Evolutionary conservation across 2,113 vertebrate genomes (phyloP).

Genomic region (Lasiurus cinereus): DNA sequence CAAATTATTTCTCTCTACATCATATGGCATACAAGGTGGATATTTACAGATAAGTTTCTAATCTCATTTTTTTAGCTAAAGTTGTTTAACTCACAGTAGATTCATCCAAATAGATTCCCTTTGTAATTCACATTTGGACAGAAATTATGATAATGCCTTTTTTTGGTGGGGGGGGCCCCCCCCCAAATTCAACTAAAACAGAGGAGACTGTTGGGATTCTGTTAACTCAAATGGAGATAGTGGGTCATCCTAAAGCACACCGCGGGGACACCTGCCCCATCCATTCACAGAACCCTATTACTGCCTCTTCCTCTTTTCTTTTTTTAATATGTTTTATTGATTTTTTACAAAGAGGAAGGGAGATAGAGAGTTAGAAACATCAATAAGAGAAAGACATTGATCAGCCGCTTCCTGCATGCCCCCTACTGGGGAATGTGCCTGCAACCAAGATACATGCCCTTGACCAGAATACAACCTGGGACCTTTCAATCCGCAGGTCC

Average conservation of each 20-base stretch:
- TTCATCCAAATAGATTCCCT: no score
- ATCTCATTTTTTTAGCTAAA: neutral
- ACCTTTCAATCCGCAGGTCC: no score
- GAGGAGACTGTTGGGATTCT: neutral
- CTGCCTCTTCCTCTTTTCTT: no score
- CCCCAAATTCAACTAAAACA: neutral
- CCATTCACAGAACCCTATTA: accelerated
- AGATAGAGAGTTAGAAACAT: no score
- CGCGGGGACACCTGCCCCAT: accelerated
- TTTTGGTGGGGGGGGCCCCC: neutral
- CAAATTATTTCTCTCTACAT: neutral
- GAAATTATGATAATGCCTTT: neutral
- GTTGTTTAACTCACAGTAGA: neutral
- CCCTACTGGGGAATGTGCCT: no score
- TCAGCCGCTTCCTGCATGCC: no score
- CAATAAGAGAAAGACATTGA: no score
- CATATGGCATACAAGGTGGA: neutral
- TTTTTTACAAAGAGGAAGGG: no score
- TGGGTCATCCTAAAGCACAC: accelerated
- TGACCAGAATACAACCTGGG: no score
- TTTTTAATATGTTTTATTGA: no score
- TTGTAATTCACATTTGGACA: neutral
- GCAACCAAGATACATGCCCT: no score
- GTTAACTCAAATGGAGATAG: neutral
- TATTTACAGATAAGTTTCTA: neutral